Percentiles rank a stretch among this genome's conserved stretches.
Evolutionary conservation across 2,888 invertebrate species (phyloP).

Genomic region (Volucella bombylans): DNA sequence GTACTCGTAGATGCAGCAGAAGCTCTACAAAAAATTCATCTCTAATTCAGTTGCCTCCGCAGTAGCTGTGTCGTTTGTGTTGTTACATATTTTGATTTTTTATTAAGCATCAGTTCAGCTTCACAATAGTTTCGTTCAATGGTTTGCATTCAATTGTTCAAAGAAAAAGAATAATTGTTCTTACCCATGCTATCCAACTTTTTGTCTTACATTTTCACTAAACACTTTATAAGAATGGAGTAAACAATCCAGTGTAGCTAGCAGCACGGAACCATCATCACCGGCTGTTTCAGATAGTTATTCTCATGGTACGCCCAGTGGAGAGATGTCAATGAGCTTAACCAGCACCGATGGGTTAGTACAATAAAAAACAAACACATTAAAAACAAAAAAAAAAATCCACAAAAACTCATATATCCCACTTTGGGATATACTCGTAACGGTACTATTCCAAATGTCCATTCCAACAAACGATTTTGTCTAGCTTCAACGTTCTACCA

Average conservation of each 20-base stretch:
- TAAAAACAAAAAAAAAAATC: conserved; percentile 27
- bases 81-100: conserved; percentile 22
- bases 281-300: conserved; percentile 87
- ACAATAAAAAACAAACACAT: conserved; percentile 49
- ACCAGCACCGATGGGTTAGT: conserved; percentile 86
- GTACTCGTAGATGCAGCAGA: too few relatives aligned
- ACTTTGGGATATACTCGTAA: conserved; percentile 42
- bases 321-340: conserved; percentile 86
- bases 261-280: conserved; percentile 89
- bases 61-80: not conserved
- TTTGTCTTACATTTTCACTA: conserved; percentile 41
- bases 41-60: too few relatives aligned
- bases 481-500: conserved; percentile 78
- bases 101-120: conserved; percentile 43
- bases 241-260: conserved; percentile 90
- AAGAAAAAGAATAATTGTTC: not conserved
- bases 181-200: conserved; percentile 3
- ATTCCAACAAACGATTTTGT: conserved; percentile 36
- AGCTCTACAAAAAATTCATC: too few relatives aligned
- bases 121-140: conserved; percentile 46
- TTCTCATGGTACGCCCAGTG: conserved; percentile 84
- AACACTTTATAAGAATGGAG: conserved; percentile 86
- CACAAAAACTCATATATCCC: conserved; percentile 66
- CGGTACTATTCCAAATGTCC: conserved; percentile 34
- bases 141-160: conserved; percentile 27